These are phyloP conservation scores for Pharmacophagus antenor DNA, from an alignment of 2,888 invertebrate genomes.

Conservation along the genomic window DNA sequence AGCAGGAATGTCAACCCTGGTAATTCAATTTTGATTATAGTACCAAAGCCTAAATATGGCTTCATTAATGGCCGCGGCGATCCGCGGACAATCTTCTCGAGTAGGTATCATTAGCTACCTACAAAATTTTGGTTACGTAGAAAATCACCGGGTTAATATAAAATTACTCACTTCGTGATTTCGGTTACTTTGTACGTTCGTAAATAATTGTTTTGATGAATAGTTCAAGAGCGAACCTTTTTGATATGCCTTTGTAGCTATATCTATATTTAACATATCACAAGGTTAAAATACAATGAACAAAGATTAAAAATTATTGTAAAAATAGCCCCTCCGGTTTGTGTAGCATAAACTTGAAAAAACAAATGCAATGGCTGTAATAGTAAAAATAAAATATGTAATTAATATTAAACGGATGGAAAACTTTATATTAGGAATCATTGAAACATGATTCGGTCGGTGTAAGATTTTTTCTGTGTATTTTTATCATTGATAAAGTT, in stretches of 20 bases:
- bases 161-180: constrained; percentile 70
- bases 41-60: constrained; percentile 75
- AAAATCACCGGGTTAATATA: constrained; percentile 70
- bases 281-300: not conserved
- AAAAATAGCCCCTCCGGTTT: too few relatives aligned
- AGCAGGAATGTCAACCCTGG: constrained; percentile 76
- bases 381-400: not conserved
- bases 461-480: too few relatives aligned
- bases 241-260: not conserved
- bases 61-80: constrained; percentile 73
- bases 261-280: constrained; percentile 1
- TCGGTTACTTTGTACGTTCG: constrained; percentile 51
- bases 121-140: constrained; percentile 63
- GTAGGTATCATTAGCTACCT: constrained; percentile 75
- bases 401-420: not conserved
- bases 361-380: not conserved
- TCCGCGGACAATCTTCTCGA: constrained; percentile 76
- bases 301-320: not conserved
- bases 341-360: not conserved
- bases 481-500: too few relatives aligned
- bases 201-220: constrained; percentile 27
- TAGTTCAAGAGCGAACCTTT: constrained; percentile 3
- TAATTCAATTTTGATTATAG: constrained; percentile 82
- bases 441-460: not conserved
- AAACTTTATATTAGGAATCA: not conserved